Evolutionary conservation across 1,140 invertebrate species (phyloP), one percentile per base, ranked within the genome.

Genomic region (Lethrus apterus): DNA sequence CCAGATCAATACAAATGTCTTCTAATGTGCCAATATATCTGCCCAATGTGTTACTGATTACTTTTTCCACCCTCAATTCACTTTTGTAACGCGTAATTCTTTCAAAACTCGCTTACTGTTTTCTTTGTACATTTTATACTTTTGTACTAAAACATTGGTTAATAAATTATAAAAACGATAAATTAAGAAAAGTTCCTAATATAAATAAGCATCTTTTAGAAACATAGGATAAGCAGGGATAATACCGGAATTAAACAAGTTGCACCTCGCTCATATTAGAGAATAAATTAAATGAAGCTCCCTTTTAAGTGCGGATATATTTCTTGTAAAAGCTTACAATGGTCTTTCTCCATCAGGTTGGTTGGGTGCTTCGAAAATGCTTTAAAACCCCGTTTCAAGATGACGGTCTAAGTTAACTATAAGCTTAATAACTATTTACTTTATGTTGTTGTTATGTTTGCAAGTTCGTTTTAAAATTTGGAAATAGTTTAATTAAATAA

Each of bases 371-470:
- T 36, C 15, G 18, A 21, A 36, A 36, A 36, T 20, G 19, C 23
- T 21, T 20, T 18, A 17, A 33, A 17, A 21, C 17, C 34, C 11
- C 34, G 11, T 36, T 20, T 20, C 19, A 36, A 20, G 33, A 48
- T 19, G 32, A 42, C 46, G 19, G 35, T 32, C 20, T 20, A 34
- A 48, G 38, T 48, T 48, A 48, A 42, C 32, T 48, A 34, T 35
- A 34, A 48, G 46, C 29, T 42, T 48, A 48, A 48, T 48, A 48
- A 48, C 46, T 48, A 42, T 48, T 48, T 48, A 48, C 38, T 48
- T 42, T 48, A 48, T 35, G 29, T 42, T 32, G 14, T 23, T 20
- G 14, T 48, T 48, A 42, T 34, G 46, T 48, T 42, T 36, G 9
- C 11, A 30, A 34, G 10, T 42, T 42, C 36, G 23, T 30, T 33